Evolutionary conservation across 1,140 invertebrate genomes (phyloP).

Genomic region (Lucilia cuprina): DNA sequence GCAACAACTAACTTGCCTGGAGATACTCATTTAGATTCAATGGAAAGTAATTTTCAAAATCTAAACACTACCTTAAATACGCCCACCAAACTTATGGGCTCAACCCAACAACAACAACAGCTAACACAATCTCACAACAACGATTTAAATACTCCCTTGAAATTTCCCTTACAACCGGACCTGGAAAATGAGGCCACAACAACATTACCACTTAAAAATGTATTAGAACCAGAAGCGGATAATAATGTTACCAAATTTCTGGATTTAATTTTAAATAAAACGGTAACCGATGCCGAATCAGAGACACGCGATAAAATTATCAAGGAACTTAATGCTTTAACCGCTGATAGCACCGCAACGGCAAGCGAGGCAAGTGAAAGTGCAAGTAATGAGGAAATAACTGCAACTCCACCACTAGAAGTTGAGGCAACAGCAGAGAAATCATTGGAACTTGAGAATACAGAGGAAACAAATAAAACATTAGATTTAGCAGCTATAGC

Average conservation of each 20-base stretch:
- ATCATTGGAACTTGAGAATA: too few species aligned
- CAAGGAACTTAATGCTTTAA: background rate
- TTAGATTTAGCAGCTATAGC: too few species aligned
- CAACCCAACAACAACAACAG: background rate
- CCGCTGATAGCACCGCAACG: background rate
- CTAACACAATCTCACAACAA: background rate
- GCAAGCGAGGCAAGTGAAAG: background rate
- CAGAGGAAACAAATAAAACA: too few species aligned
- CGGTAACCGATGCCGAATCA: background rate
- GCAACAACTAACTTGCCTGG: background rate
- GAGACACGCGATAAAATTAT: background rate
- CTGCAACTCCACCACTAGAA: too few species aligned
- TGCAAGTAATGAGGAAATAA: background rate
- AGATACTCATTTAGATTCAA: too few species aligned
- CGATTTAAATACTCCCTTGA: background rate
- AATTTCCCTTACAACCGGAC: background rate
- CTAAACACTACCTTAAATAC: background rate
- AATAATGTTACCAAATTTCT: conserved; percentile 2
- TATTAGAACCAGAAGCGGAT: background rate
- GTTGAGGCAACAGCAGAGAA: too few species aligned
- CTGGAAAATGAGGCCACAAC: background rate
- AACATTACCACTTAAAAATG: background rate
- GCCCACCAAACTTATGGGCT: background rate
- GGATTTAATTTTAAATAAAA: background rate
- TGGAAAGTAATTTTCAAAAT: background rate